A percentile compares a stretch with the other conserved stretches of the same genome.
phyloP scores from a whole-genome alignment of 1,140 invertebrate genomes.

The Pogonomyrmex barbatus region DNA sequence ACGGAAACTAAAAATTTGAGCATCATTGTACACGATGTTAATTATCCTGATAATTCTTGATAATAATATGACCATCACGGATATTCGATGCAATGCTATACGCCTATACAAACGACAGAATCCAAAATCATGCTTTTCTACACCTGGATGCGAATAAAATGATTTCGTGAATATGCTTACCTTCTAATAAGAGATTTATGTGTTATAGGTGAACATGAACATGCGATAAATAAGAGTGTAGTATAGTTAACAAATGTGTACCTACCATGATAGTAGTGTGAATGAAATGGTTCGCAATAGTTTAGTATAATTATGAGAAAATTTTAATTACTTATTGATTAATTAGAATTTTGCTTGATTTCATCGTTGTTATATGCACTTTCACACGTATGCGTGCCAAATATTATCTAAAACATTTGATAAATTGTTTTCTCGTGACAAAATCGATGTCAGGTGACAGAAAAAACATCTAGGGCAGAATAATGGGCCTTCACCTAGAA shows the following conservation, averaged over 20 bases:
- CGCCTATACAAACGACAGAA: neutral
- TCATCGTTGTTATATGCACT: neutral
- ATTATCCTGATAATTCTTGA: neutral
- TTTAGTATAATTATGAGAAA: slow-evolving; percentile 6
- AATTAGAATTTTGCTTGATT: slow-evolving; percentile 28
- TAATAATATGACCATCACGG: neutral
- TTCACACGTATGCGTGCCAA: neutral
- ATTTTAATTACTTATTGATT: neutral
- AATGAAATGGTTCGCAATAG: slow-evolving; percentile 36
- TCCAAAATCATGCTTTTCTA: neutral
- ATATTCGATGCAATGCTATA: neutral
- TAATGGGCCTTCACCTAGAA: slow-evolving; percentile 72
- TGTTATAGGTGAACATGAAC: neutral
- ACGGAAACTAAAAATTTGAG: neutral
- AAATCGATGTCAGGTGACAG: neutral
- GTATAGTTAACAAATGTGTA: slow-evolving; percentile 35
- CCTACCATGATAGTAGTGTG: slow-evolving; percentile 21
- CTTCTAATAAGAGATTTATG: slow-evolving; percentile 40
- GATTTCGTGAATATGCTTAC: slow-evolving; percentile 17
- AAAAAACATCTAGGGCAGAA: slow-evolving; percentile 19
- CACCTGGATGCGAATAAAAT: neutral
- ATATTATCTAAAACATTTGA: slow-evolving; percentile 15
- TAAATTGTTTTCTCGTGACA: neutral
- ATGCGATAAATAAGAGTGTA: neutral
- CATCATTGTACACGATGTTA: neutral